Evolutionary conservation across 2,113 vertebrate genomes (phyloP).

Genomic region (Xyrauchen texanus): DNA sequence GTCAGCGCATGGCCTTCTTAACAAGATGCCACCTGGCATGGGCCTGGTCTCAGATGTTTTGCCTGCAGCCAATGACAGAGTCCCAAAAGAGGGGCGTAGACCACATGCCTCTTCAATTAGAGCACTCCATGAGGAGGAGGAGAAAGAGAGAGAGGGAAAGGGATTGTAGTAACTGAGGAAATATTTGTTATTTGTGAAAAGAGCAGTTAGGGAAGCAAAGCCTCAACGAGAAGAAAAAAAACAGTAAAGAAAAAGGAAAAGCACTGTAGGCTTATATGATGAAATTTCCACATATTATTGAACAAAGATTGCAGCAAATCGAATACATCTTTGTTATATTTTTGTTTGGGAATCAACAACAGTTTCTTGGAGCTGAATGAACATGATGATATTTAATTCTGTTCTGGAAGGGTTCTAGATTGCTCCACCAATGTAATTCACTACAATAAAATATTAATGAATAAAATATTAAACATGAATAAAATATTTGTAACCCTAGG

Average conservation of each 20-base stretch:
- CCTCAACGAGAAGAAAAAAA: background rate
- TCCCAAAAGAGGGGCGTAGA: conserved; percentile 53
- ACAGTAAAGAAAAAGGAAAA: background rate
- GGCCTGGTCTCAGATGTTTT: conserved; percentile 49
- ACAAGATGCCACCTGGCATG: conserved; percentile 54
- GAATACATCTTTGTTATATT: too few relatives aligned
- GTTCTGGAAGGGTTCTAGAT: too few relatives aligned
- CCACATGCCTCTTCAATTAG: conserved; percentile 61
- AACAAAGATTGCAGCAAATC: too few relatives aligned
- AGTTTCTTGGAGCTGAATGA: too few relatives aligned
- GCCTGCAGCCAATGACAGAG: conserved; percentile 55
- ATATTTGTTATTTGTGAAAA: conserved; percentile 16
- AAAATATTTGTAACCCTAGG: too few relatives aligned
- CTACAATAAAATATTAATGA: too few relatives aligned
- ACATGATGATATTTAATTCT: too few relatives aligned
- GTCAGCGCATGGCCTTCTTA: conserved; percentile 40
- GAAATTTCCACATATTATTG: too few relatives aligned
- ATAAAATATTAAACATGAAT: too few relatives aligned
- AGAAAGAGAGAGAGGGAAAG: conserved; percentile 16
- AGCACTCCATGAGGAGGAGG: conserved; percentile 34
- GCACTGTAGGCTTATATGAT: too few relatives aligned
- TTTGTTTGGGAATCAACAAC: too few relatives aligned
- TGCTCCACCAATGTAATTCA: too few relatives aligned
- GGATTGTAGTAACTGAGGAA: background rate
- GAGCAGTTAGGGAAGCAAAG: background rate